Conservation (phyloP, 2,888 invertebrate species). For the Lasioglossum figueresi region DNA sequence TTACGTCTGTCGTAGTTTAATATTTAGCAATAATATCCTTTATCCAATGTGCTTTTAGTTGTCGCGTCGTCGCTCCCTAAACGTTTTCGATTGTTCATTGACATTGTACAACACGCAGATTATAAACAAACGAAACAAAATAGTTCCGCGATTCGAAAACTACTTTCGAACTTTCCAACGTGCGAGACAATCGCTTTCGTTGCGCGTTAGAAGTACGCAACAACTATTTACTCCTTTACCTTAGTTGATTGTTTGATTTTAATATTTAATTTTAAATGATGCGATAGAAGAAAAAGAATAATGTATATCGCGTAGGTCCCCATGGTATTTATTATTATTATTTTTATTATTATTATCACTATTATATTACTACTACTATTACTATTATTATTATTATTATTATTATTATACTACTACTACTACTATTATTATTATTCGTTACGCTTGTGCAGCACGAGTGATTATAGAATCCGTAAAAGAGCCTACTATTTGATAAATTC, state of each 20-base stretch:
- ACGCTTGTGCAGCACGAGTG: conserved; percentile 1
- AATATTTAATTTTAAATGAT: conserved; percentile 23
- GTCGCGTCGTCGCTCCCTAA: background rate
- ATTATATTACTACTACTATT: background rate
- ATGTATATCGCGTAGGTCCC: background rate
- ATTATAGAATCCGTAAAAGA: conserved; percentile 8
- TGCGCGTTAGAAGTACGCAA: background rate
- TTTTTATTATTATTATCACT: background rate
- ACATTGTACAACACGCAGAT: background rate
- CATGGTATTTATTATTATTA: conserved; percentile 2
- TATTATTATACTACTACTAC: no score
- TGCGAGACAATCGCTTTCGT: background rate
- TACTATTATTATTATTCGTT: conserved; percentile 7
- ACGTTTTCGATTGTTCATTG: background rate
- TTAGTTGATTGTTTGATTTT: conserved; percentile 14
- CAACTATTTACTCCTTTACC: background rate
- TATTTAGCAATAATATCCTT: conserved; percentile 8
- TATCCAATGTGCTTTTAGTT: background rate
- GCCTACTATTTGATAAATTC: background rate
- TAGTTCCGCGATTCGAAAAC: no score
- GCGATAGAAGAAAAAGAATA: background rate
- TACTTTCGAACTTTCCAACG: background rate
- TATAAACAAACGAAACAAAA: background rate
- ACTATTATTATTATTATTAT: background rate
- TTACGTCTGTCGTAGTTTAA: conserved; percentile 8